These are phyloP conservation scores for Cistogaster globosa DNA, from an alignment of 2,888 invertebrate species.

Conservation along the genomic window DNA sequence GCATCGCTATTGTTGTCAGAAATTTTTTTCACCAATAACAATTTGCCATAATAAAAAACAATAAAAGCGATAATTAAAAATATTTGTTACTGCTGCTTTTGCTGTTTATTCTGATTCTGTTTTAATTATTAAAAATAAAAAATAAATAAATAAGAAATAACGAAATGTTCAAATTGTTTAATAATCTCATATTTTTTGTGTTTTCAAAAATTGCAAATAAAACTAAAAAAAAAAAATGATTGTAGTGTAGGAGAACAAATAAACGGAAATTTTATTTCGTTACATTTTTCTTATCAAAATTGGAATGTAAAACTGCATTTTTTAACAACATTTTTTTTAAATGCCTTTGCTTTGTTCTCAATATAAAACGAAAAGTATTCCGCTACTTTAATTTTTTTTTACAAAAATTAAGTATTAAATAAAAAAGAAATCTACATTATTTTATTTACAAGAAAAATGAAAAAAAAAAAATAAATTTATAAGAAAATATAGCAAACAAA, in stretches of 20 bases:
- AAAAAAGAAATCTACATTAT: too few relatives aligned
- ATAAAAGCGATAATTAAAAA: constrained; percentile 53
- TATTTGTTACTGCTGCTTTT: constrained; percentile 38
- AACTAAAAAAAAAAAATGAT: constrained; percentile 16
- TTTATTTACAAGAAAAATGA: too few relatives aligned
- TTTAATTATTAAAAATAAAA: constrained; percentile 5
- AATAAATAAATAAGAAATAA: not conserved
- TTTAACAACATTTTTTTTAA: constrained; percentile 9
- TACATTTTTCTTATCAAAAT: constrained; percentile 56
- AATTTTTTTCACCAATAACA: constrained; percentile 21
- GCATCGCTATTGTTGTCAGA: constrained; percentile 15
- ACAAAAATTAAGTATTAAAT: too few relatives aligned
- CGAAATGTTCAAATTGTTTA: constrained; percentile 56
- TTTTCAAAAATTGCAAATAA: constrained; percentile 50
- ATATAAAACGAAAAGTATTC: not conserved
- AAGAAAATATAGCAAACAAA: too few relatives aligned
- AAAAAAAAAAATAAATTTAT: too few relatives aligned
- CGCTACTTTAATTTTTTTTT: not conserved
- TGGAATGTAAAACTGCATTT: constrained; percentile 29
- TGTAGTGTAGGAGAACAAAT: constrained; percentile 7
- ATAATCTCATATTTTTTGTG: constrained; percentile 51
- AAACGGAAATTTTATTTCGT: constrained; percentile 53
- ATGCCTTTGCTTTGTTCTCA: not conserved
- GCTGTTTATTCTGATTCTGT: constrained; percentile 41
- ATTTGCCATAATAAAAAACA: constrained; percentile 27